These are phyloP conservation scores for Chiloscyllium plagiosum DNA, from an alignment of 2,113 vertebrate genomes.

Conservation along the genomic window DNA sequence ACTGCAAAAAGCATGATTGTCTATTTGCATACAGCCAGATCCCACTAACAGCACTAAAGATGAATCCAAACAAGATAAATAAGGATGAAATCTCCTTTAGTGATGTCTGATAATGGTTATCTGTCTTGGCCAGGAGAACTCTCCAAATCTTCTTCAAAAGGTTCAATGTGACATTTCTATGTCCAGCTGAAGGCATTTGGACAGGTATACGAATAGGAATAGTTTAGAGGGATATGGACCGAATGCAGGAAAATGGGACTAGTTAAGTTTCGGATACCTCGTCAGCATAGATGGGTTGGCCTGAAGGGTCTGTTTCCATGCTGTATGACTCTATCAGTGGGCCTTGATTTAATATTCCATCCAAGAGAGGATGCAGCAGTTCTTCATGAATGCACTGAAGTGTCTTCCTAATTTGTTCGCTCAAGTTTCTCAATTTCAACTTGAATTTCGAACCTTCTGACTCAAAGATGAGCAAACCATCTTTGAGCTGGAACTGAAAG, in stretches of 20 bases:
- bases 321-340: background rate
- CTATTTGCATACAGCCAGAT: background rate
- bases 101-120: background rate
- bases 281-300: too few species aligned
- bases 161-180: background rate
- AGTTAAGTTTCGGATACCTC: too few species aligned
- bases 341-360: background rate
- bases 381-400: background rate
- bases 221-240: too few species aligned
- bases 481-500: background rate
- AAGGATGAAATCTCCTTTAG: background rate
- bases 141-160: background rate
- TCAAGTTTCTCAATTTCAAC: background rate
- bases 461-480: background rate
- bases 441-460: background rate
- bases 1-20: background rate
- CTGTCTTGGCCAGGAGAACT: background rate
- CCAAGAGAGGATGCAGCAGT: background rate
- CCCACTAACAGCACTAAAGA: background rate
- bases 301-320: too few species aligned
- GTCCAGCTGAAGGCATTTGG: background rate
- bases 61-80: background rate
- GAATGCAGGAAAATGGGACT: too few species aligned
- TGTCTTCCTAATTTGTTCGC: background rate
- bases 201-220: too few species aligned